Evolutionary conservation across 2,797 vertebrate genomes (phyloP).

Genomic region (Pseudomugil tenellus): DNA sequence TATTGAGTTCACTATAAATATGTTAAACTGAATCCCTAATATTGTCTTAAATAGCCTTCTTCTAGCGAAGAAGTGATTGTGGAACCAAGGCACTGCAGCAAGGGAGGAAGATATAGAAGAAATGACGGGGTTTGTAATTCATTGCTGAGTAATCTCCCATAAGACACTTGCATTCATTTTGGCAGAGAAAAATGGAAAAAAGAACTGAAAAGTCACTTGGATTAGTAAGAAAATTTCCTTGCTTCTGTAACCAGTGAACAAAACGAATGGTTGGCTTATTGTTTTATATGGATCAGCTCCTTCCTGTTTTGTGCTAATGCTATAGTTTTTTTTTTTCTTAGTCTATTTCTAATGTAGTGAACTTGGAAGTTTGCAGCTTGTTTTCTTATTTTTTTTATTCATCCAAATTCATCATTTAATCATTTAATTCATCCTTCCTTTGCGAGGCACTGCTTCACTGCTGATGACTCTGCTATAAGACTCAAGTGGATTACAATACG

Average conservation of each 20-base stretch:
- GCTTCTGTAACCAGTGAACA: background rate
- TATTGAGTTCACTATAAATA: conserved; percentile 24
- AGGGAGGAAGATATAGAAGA: conserved; percentile 7
- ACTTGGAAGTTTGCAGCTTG: background rate
- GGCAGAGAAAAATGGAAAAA: conserved; percentile 11
- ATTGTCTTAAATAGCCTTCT: conserved; percentile 6
- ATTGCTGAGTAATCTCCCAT: conserved; percentile 22
- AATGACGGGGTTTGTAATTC: conserved; percentile 39
- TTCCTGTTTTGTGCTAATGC: background rate
- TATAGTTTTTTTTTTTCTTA: background rate
- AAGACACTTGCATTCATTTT: conserved; percentile 17
- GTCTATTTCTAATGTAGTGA: background rate
- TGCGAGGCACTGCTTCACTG: background rate
- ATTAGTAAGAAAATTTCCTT: conserved; percentile 6
- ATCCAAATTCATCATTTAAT: too few species aligned
- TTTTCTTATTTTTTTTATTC: background rate
- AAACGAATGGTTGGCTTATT: background rate
- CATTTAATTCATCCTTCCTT: background rate
- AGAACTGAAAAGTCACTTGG: conserved; percentile 9
- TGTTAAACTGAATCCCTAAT: conserved; percentile 4
- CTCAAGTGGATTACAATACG: conserved; percentile 22
- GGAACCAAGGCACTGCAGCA: background rate
- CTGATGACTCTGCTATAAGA: conserved; percentile 11
- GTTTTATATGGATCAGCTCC: background rate
- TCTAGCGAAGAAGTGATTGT: conserved; percentile 6